A percentile compares a stretch with the other conserved stretches of the same genome.
Evolutionary conservation across 2,113 vertebrate genomes (phyloP).

Genomic region (Himantopus leucocephalus): DNA sequence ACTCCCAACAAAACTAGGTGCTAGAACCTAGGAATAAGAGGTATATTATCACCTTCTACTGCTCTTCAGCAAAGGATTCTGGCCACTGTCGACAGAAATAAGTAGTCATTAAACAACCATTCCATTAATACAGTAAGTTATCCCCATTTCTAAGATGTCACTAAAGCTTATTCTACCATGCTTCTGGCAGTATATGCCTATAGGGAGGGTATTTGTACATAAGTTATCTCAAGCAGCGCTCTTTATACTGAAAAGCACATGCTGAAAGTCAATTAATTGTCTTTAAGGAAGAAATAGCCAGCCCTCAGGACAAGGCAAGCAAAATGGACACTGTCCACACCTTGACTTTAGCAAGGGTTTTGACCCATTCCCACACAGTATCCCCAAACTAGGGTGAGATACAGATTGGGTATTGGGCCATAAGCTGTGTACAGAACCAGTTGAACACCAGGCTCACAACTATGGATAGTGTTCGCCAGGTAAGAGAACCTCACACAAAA

Average conservation of each 20-base stretch:
- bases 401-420: accelerated
- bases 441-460: neutral
- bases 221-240: neutral
- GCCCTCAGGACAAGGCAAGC: neutral
- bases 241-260: neutral
- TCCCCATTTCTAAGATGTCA: neutral
- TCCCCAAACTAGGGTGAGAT: neutral
- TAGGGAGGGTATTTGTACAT: neutral
- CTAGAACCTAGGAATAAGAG: constrained; percentile 72
- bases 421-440: neutral
- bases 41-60: constrained; percentile 82
- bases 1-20: constrained; percentile 62
- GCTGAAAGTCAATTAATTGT: neutral
- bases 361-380: neutral
- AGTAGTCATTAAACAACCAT: constrained; percentile 70
- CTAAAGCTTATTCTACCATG: neutral
- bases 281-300: neutral
- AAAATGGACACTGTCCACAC: neutral
- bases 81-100: constrained; percentile 83
- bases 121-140: neutral
- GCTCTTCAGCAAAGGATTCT: constrained; percentile 84
- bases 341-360: neutral
- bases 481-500: neutral
- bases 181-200: neutral
- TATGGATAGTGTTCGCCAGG: neutral